A percentile compares a stretch with the other conserved stretches of the same genome.
Conservation (phyloP, 1,140 invertebrate species). For the Chelonus insularis region DNA sequence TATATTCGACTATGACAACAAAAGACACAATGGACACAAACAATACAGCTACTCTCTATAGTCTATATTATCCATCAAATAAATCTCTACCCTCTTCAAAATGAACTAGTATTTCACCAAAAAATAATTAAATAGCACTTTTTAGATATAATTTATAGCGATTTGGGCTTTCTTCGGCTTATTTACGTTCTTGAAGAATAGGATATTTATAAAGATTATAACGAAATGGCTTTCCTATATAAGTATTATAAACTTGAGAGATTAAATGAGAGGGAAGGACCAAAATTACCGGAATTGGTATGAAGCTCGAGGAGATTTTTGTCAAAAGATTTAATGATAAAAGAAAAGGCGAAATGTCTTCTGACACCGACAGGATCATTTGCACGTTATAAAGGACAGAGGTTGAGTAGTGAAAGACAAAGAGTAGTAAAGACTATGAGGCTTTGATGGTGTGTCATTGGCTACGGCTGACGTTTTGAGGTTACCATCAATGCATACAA, state of each 20-base stretch:
- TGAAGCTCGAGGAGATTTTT: neutral
- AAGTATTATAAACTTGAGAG: neutral
- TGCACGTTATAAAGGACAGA: neutral
- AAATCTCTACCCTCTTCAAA: too few species aligned
- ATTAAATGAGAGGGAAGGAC: neutral
- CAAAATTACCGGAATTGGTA: neutral
- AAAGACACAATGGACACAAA: too few species aligned
- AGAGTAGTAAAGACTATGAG: neutral
- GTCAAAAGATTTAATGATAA: neutral
- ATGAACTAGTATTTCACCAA: too few species aligned
- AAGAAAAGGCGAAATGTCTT: conserved; percentile 4
- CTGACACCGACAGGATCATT: conserved; percentile 9
- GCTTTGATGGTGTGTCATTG: conserved; percentile 10
- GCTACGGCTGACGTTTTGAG: conserved; percentile 30
- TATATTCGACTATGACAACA: too few species aligned
- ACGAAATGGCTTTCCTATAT: too few species aligned
- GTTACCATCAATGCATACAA: conserved; percentile 27
- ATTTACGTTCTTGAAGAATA: too few species aligned
- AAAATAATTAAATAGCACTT: too few species aligned
- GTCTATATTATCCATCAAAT: too few species aligned
- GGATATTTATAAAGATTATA: too few species aligned
- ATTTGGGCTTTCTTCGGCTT: too few species aligned
- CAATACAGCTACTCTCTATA: too few species aligned
- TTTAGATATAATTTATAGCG: too few species aligned
- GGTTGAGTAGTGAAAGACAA: conserved; percentile 10